phyloP scores from a whole-genome alignment of 1,140 invertebrate species.

The Acromyrmex charruanus region DNA sequence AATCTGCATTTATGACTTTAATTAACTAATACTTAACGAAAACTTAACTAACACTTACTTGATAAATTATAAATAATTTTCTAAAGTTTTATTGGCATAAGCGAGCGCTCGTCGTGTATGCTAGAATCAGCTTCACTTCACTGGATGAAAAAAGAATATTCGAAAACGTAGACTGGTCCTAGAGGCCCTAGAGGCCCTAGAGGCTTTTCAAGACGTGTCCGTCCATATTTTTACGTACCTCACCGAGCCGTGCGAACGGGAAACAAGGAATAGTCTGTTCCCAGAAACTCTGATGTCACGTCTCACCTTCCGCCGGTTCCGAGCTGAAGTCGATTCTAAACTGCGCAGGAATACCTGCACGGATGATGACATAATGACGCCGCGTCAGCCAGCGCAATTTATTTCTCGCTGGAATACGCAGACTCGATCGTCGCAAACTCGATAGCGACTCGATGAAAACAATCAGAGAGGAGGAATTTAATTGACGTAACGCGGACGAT shows the following conservation, averaged over 20 bases:
- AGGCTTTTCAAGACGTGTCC: slow-evolving; percentile 3
- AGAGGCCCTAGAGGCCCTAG: neutral
- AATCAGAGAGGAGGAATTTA: neutral
- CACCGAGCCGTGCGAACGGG: slow-evolving; percentile 43
- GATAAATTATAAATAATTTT: slow-evolving; percentile 16
- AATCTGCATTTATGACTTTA: no score
- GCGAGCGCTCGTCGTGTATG: neutral
- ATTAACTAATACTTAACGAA: no score
- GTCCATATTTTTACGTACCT: slow-evolving; percentile 38
- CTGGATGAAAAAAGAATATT: slow-evolving; percentile 11
- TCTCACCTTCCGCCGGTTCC: slow-evolving; percentile 57
- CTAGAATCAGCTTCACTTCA: neutral
- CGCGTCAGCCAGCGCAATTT: slow-evolving; percentile 51
- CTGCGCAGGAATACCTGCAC: slow-evolving; percentile 57
- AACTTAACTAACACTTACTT: no score
- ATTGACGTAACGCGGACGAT: slow-evolving; percentile 39
- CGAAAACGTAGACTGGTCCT: slow-evolving; percentile 4
- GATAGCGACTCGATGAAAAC: slow-evolving; percentile 5
- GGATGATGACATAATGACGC: slow-evolving; percentile 55
- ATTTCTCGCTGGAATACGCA: slow-evolving; percentile 12
- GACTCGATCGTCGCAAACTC: neutral
- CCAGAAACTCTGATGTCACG: slow-evolving; percentile 67
- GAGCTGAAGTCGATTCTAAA: slow-evolving; percentile 51
- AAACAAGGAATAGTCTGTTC: slow-evolving; percentile 50
- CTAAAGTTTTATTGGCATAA: neutral